A percentile compares a stretch with the other conserved stretches of the same genome.
phyloP scores from a whole-genome alignment of 2,113 vertebrate genomes.

The Chloebia gouldiae region DNA sequence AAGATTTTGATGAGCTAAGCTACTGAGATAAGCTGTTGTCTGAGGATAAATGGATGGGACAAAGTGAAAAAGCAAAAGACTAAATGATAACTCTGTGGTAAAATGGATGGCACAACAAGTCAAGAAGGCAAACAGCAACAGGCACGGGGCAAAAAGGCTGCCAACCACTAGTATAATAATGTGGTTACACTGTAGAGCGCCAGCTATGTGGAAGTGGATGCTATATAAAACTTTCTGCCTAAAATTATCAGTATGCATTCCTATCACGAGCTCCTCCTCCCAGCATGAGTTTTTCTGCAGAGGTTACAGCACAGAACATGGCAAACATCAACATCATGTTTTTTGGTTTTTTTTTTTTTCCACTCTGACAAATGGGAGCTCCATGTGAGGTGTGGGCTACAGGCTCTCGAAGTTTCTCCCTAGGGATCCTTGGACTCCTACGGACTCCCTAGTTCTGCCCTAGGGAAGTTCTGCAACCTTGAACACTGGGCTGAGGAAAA shows the following conservation, averaged over 20 bases:
- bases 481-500: neutral
- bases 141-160: neutral
- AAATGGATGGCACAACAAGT: neutral
- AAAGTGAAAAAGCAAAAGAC: neutral
- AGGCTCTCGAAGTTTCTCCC: too few relatives aligned
- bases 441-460: neutral
- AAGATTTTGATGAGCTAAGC: neutral
- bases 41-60: neutral
- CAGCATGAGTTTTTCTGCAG: neutral
- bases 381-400: neutral
- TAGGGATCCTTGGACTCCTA: neutral
- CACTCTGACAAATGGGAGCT: neutral
- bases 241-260: neutral
- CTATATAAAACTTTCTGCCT: neutral
- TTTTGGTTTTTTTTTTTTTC: rapidly evolving
- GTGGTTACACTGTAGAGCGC: neutral
- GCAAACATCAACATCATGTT: rapidly evolving
- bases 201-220: neutral
- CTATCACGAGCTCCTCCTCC: neutral
- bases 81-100: rapidly evolving
- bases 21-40: too few relatives aligned
- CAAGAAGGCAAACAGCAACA: neutral
- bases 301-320: neutral
- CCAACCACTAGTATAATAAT: neutral
- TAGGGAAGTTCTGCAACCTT: neutral